phyloP scores from a whole-genome alignment of 2,113 vertebrate species.

The Phaethon lepturus region DNA sequence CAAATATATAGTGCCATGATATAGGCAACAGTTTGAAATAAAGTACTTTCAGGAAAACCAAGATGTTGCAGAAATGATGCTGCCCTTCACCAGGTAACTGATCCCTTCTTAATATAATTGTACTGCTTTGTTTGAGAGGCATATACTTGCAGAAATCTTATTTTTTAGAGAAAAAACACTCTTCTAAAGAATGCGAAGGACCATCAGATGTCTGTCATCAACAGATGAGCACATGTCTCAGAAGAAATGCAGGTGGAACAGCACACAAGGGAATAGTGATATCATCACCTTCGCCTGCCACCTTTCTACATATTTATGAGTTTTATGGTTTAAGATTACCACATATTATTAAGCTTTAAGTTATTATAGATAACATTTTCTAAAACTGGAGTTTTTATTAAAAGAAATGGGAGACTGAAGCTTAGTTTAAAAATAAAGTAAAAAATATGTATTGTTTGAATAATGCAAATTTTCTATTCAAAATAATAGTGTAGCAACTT shows the following conservation, averaged over 20 bases:
- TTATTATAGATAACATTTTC: not conserved
- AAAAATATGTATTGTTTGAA: not conserved
- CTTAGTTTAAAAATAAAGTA: not conserved
- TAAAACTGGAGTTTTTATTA: not conserved
- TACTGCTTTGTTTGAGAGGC: not conserved
- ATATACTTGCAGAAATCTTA: not conserved
- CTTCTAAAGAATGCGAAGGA: not conserved
- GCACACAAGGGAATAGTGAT: not conserved
- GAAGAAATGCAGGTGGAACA: not conserved
- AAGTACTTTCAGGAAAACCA: not conserved
- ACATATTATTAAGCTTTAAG: not conserved
- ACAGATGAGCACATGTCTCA: not conserved
- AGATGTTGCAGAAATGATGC: not conserved
- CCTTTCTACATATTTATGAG: not conserved
- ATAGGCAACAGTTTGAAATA: not conserved
- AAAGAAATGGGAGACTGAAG: not conserved
- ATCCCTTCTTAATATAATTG: not conserved
- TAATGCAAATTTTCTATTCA: not conserved
- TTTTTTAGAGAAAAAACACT: not conserved
- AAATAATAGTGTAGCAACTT: not conserved
- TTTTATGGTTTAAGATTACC: not conserved
- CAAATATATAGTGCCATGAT: not conserved
- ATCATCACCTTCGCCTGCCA: not conserved
- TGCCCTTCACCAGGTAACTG: not conserved
- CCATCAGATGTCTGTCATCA: not conserved